Evolutionary conservation across 2,888 invertebrate species (phyloP), one percentile per base, ranked within the genome.

Genomic region (Taenaris catops): DNA sequence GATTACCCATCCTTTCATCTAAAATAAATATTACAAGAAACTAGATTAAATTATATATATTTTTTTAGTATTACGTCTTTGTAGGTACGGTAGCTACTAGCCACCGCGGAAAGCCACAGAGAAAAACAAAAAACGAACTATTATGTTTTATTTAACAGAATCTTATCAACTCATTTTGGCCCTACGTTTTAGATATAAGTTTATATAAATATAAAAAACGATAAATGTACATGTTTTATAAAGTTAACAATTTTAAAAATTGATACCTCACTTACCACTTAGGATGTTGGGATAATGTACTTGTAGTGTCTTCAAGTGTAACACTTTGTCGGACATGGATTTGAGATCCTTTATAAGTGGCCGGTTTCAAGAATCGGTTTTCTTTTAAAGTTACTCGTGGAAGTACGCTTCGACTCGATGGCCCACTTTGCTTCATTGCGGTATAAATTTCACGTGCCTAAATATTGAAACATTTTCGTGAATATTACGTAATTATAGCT

Each of bases 261-360:
- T 33, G 24, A 31, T 21, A 31, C 16, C 21, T 23, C 21, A 7
- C 16, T 9, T 23, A 23, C 32, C 27, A 12, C 17, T 31, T 8
- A 16, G 23, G 29, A 20, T 18, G 25, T 12, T 4, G 19, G 36
- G 12, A 27, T 27, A 32, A 28, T 41, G 40, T 36, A 33, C 40
- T 37, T 41, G 36, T 41, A 36, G 36, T 33, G 32, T 37, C 33
- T 33, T 37, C 24, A 28, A 41, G 27, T 25, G 25, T 37, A 37
- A 41, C 37, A 41, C 37, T 41, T 28, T 37, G 32, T 41, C 32
- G 40, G 32, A 28, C 24, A 36, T 28, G 36, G 40, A 33, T 37
- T 33, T 28, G 32, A 32, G 36, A 41, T 41, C 40, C 36, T 41
- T 41, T 41, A 33, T 36, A 37, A 41, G 40, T 41, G 40, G 32